A percentile compares a stretch with the other conserved stretches of the same genome.
These are phyloP conservation scores for Cottus gobio DNA, from an alignment of 2,113 vertebrate species.

Conservation along the genomic window DNA sequence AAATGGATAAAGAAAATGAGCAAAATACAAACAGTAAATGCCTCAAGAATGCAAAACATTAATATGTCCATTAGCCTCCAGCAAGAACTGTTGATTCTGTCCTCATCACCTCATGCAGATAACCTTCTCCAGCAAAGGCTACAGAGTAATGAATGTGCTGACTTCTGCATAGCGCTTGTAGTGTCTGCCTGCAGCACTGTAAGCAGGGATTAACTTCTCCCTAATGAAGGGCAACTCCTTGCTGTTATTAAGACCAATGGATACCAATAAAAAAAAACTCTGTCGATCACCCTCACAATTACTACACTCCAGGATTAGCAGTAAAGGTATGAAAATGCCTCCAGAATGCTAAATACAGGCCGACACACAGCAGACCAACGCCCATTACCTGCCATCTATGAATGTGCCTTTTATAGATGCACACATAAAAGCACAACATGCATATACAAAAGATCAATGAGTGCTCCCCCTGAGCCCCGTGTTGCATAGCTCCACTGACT, in stretches of 20 bases:
- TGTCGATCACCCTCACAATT: slow-evolving; percentile 53
- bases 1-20: slow-evolving; percentile 5
- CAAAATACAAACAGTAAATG: not conserved
- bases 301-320: slow-evolving; percentile 48
- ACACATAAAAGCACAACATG: slow-evolving; percentile 3
- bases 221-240: slow-evolving; percentile 76
- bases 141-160: slow-evolving; percentile 45
- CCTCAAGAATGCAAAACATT: not conserved
- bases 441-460: slow-evolving; percentile 41
- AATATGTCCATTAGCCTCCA: slow-evolving; percentile 12
- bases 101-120: slow-evolving; percentile 23
- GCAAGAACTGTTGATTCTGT: slow-evolving; percentile 34
- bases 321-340: slow-evolving; percentile 49
- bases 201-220: slow-evolving; percentile 73
- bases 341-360: slow-evolving; percentile 48
- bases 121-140: slow-evolving; percentile 24
- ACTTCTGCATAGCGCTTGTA: slow-evolving; percentile 16
- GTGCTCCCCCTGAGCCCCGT: not conserved
- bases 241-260: slow-evolving; percentile 46
- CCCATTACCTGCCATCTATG: not conserved
- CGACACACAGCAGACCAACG: slow-evolving; percentile 17
- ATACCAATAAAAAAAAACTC: slow-evolving; percentile 40
- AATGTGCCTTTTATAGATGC: slow-evolving; percentile 1
- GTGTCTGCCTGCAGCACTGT: slow-evolving; percentile 41
- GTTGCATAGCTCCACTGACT: slow-evolving; percentile 42